Conservation (phyloP, 2,113 vertebrate species). For the Dendrocopos noguchii region DNA sequence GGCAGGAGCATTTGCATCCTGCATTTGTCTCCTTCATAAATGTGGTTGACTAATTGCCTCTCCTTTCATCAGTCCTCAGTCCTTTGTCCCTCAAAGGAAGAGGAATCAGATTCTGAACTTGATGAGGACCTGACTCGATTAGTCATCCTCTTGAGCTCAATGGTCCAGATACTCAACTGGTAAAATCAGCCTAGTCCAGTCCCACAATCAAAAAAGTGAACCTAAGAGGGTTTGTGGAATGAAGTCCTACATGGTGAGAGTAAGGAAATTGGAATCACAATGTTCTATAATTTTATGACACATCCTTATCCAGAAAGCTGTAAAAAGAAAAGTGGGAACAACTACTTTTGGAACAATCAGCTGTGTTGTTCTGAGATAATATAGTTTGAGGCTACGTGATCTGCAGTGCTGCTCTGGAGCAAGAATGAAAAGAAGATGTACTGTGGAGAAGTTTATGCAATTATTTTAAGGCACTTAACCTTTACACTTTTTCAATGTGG, state of each 20-base stretch:
- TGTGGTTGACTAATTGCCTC: not conserved
- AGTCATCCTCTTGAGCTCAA: slow-evolving; percentile 29
- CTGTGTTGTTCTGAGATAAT: not conserved
- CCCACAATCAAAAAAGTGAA: not conserved
- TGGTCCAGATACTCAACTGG: not conserved
- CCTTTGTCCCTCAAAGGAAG: not conserved
- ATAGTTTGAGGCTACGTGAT: not conserved
- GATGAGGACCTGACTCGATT: slow-evolving; percentile 36
- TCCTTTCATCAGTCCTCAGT: slow-evolving; percentile 33
- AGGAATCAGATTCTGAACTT: slow-evolving; percentile 33
- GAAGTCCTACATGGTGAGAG: not conserved
- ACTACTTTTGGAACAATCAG: not conserved
- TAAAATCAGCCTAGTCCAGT: not conserved
- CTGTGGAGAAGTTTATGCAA: not conserved
- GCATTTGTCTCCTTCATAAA: slow-evolving; percentile 9
- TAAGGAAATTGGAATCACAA: not conserved
- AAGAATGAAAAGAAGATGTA: not conserved
- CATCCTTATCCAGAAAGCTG: not conserved
- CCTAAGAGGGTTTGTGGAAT: not conserved
- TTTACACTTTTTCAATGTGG: not conserved
- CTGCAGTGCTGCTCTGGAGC: not conserved
- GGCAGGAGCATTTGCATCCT: not conserved
- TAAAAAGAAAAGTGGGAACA: not conserved
- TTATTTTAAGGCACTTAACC: not conserved
- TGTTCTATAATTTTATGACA: not conserved